phyloP scores from a whole-genome alignment of 1,140 invertebrate species.

The Leptinotarsa texana region DNA sequence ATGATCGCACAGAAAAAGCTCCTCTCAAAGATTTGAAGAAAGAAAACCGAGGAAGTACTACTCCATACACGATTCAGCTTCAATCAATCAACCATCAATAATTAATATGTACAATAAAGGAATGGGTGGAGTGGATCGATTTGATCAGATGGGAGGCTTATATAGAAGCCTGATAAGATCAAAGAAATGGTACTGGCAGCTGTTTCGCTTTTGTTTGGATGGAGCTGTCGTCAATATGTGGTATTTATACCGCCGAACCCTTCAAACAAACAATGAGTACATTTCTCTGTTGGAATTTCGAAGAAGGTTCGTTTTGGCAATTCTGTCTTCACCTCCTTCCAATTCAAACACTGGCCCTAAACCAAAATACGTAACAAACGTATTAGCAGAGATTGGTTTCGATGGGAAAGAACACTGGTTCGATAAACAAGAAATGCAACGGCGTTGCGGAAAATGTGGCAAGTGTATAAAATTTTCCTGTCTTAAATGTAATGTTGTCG shows the following conservation, averaged over 20 bases:
- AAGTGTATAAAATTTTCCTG: constrained; percentile 39
- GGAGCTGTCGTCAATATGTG: too few relatives aligned
- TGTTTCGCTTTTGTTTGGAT: too few relatives aligned
- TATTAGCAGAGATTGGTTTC: not conserved
- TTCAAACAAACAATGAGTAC: not conserved
- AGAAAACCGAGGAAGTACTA: constrained; percentile 16
- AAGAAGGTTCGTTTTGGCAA: constrained; percentile 22
- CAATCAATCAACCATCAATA: constrained; percentile 31
- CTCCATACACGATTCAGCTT: constrained; percentile 9
- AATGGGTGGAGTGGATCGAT: too few relatives aligned
- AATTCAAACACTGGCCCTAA: not conserved
- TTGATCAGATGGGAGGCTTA: too few relatives aligned
- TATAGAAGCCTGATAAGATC: too few relatives aligned
- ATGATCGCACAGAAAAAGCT: constrained; percentile 31
- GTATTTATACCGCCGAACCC: not conserved
- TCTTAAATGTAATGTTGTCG: constrained; percentile 29
- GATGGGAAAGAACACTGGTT: not conserved
- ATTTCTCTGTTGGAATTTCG: too few relatives aligned
- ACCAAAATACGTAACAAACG: not conserved
- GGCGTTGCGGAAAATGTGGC: constrained; percentile 4
- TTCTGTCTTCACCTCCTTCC: not conserved
- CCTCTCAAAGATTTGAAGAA: constrained; percentile 24
- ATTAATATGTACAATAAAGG: too few relatives aligned
- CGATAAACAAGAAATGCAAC: not conserved
- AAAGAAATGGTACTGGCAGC: too few relatives aligned